A percentile compares a stretch with the other conserved stretches of the same genome.
phyloP scores from a whole-genome alignment of 2,888 invertebrate species.

The Willowsia nigromaculata region DNA sequence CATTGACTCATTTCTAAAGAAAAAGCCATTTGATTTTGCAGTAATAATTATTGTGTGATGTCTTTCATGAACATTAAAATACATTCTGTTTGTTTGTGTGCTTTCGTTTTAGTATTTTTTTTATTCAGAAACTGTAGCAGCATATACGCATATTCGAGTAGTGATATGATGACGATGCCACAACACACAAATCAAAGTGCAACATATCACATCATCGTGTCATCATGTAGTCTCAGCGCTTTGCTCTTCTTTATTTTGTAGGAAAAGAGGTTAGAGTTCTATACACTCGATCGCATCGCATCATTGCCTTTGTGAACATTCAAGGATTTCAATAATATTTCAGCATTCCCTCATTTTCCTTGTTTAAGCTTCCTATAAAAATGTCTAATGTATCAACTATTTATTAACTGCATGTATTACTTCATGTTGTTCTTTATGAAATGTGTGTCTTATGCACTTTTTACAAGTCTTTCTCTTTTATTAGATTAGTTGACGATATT shows the following conservation, averaged over 20 bases:
- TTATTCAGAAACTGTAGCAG: not conserved
- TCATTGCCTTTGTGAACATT: slow-evolving; percentile 17
- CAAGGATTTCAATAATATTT: not conserved
- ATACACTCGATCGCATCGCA: not conserved
- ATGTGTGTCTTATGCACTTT: not conserved
- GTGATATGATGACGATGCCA: not conserved
- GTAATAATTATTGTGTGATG: not conserved
- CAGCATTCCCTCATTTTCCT: not conserved
- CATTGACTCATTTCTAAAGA: not conserved
- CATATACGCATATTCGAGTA: not conserved
- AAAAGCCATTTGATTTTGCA: not conserved
- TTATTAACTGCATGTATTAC: not conserved
- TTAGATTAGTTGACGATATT: not conserved
- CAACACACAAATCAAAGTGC: not conserved
- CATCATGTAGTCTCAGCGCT: not conserved
- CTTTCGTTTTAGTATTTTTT: not conserved
- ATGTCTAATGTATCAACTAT: not conserved
- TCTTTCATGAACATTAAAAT: no score
- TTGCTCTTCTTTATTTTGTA: not conserved
- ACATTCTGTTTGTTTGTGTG: not conserved
- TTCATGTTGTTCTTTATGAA: not conserved
- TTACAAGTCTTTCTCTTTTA: not conserved
- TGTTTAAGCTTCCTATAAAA: no score
- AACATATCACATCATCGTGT: not conserved
- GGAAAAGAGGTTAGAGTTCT: slow-evolving; percentile 13